These are phyloP conservation scores for Anisognathus igniventris DNA, from an alignment of 2,797 vertebrate species.

Conservation along the genomic window DNA sequence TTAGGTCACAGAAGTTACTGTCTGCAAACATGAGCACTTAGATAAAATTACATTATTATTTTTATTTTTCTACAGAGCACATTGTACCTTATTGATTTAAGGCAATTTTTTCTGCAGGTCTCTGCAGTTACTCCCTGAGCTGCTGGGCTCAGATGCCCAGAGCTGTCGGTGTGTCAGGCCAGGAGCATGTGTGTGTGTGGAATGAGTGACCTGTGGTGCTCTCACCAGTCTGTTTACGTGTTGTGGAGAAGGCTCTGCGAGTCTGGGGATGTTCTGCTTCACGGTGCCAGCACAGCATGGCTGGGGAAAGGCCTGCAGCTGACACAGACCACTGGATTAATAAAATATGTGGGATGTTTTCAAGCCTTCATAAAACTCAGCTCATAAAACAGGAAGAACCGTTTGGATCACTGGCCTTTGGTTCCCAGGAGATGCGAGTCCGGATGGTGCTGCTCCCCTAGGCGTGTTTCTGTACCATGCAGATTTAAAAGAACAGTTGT, in stretches of 20 bases:
- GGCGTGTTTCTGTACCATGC: fast-evolving
- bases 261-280: background rate
- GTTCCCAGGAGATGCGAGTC: fast-evolving
- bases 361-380: background rate
- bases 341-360: background rate
- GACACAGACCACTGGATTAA: background rate
- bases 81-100: background rate
- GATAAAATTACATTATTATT: background rate
- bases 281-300: fast-evolving
- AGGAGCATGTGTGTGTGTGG: fast-evolving
- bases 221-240: background rate
- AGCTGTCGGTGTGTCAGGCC: background rate
- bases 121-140: background rate
- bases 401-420: background rate
- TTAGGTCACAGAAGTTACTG: background rate
- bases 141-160: background rate
- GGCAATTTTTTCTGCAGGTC: fast-evolving
- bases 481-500: background rate
- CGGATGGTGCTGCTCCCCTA: fast-evolving
- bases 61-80: background rate
- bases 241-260: background rate
- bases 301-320: background rate
- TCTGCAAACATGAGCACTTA: background rate
- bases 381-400: background rate
- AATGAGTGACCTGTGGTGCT: too few relatives aligned